A percentile compares a stretch with the other conserved stretches of the same genome.
These are phyloP conservation scores for Abrostola triplasia DNA, from an alignment of 2,888 invertebrate genomes.

Conservation along the genomic window DNA sequence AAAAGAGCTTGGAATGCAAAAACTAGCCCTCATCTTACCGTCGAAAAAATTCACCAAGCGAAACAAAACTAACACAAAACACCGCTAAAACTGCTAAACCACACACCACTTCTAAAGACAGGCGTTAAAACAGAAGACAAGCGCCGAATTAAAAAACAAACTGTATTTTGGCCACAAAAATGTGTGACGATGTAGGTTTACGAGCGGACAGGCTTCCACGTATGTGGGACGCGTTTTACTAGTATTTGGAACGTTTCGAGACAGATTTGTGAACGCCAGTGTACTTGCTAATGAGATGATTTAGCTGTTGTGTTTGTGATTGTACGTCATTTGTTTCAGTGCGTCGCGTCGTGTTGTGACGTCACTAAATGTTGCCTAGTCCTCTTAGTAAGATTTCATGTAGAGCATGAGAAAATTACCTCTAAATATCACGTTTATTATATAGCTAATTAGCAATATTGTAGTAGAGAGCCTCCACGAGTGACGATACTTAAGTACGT, in stretches of 20 bases:
- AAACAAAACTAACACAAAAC: slow-evolving; percentile 7
- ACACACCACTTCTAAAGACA: slow-evolving; percentile 15
- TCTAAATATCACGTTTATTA: no score
- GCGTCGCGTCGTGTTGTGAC: not conserved
- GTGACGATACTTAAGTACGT: no score
- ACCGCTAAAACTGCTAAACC: slow-evolving; percentile 13
- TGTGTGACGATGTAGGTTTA: slow-evolving; percentile 65
- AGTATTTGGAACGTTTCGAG: slow-evolving; percentile 36
- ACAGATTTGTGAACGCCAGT: slow-evolving; percentile 24
- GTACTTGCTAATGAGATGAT: slow-evolving; percentile 5
- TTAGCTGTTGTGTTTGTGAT: slow-evolving; percentile 8
- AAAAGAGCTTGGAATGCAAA: no score
- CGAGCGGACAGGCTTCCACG: slow-evolving; percentile 36
- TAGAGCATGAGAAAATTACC: no score
- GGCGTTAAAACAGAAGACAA: slow-evolving; percentile 35
- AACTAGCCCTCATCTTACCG: no score
- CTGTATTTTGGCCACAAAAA: slow-evolving; percentile 64
- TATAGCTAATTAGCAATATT: no score
- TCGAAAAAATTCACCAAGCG: not conserved
- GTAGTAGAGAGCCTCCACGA: no score
- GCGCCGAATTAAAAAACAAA: slow-evolving; percentile 55
- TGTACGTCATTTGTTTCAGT: not conserved
- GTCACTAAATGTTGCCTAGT: not conserved
- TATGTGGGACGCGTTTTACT: slow-evolving; percentile 42
- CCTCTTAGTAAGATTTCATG: no score